These are phyloP conservation scores for Cottus gobio DNA, from an alignment of 2,113 vertebrate genomes.

Conservation along the genomic window DNA sequence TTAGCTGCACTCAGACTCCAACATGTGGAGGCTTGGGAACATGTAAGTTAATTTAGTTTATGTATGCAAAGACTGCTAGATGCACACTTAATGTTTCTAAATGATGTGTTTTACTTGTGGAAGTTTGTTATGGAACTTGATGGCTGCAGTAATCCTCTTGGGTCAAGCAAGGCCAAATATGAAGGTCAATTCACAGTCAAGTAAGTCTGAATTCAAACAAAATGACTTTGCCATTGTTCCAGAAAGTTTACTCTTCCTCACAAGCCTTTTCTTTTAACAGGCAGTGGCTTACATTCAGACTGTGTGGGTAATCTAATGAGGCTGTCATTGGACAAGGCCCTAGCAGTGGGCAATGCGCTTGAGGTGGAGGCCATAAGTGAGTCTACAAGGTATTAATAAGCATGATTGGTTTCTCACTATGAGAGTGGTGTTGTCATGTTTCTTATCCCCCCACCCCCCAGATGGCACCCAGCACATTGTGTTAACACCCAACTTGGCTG, in stretches of 20 bases:
- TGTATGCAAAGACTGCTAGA: rapidly evolving
- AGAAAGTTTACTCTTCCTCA: background rate
- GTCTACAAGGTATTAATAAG: conserved; percentile 16
- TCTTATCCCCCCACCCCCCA: background rate
- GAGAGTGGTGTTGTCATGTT: background rate
- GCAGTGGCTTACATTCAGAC: conserved; percentile 63
- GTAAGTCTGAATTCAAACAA: conserved; percentile 56
- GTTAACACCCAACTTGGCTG: conserved; percentile 73
- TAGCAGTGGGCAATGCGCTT: conserved; percentile 76
- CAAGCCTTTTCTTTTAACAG: conserved; percentile 21
- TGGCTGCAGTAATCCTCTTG: conserved; percentile 53
- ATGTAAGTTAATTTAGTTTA: conserved; percentile 49
- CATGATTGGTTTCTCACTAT: background rate
- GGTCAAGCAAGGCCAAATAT: conserved; percentile 60
- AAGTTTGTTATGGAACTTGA: conserved; percentile 72
- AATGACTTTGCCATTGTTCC: too few relatives aligned
- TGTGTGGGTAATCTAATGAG: conserved; percentile 79
- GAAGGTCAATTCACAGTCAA: conserved; percentile 56
- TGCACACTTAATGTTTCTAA: background rate
- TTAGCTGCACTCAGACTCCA: conserved; percentile 1
- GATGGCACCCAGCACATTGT: conserved; percentile 69
- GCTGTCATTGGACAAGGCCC: conserved; percentile 73
- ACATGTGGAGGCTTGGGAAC: conserved; percentile 50
- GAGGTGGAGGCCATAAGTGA: conserved; percentile 82
- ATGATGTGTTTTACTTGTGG: rapidly evolving